Percentiles rank a stretch among this genome's conserved stretches.
These are phyloP conservation scores for Python bivittatus DNA, from an alignment of 2,113 vertebrate species.

Conservation along the genomic window DNA sequence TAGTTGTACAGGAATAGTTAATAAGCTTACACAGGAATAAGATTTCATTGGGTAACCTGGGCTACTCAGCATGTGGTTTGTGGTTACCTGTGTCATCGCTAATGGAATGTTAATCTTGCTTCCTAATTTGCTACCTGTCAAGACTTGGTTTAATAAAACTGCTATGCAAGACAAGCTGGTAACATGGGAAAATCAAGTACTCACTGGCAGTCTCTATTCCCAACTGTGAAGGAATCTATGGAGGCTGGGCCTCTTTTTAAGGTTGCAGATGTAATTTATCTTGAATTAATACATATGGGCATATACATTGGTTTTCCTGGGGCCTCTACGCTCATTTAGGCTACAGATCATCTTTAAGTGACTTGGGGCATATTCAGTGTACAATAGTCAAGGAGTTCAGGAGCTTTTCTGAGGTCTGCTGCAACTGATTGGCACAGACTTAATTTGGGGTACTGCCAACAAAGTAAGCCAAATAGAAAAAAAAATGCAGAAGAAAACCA, in stretches of 20 bases:
- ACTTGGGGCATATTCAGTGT: neutral
- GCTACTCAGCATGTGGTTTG: conserved; percentile 2
- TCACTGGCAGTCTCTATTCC: neutral
- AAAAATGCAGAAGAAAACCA: neutral
- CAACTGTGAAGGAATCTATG: neutral
- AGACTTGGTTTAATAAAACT: conserved; percentile 14
- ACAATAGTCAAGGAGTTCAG: neutral
- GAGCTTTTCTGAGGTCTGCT: neutral
- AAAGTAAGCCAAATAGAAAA: neutral
- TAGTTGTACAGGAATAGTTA: neutral
- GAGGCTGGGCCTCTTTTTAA: neutral
- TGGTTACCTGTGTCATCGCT: neutral
- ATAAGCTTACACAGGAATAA: neutral
- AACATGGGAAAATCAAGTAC: conserved; percentile 5
- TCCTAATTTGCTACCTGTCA: conserved; percentile 13
- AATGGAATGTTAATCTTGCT: neutral
- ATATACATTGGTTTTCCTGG: neutral
- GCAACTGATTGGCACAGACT: neutral
- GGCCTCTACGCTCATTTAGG: neutral
- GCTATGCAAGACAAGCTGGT: neutral
- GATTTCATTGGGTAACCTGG: neutral
- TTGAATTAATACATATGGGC: neutral
- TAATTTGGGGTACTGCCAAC: neutral
- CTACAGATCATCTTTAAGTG: neutral
- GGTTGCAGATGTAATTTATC: neutral